Evolutionary conservation across 2,797 vertebrate genomes (phyloP), one percentile per base, ranked within the genome.

Genomic region (Argya squamiceps): DNA sequence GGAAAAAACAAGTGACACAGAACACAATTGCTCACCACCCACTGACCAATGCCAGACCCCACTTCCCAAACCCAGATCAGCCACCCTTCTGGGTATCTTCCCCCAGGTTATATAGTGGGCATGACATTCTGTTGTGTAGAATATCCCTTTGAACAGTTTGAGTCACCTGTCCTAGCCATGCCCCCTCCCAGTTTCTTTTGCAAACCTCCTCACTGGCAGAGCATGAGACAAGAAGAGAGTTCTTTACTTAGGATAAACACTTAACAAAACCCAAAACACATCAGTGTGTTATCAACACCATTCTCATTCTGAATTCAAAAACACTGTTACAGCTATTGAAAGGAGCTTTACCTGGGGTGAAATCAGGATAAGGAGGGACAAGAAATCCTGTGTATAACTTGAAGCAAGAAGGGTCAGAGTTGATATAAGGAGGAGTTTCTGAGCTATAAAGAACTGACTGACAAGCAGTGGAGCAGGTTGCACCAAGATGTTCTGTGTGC

Each of bases 1-100:
- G 14, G 21, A 10, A 12, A 30, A 69, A 46, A 24, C 20, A 77
- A 26, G 12, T 30, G 9, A 26, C 0, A 0, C 34, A 39, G n/a
- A 68, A 30, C 34, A n/a, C 20, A 77, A 30, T 30, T 53, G 11
- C 29, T 53, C 63, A 18, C 11, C 39, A 77, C 6, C 21, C 41
- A 53, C 30, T 62, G 34, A 30, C 9, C 30, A 14, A 21, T 30
- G 16, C 47, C 73, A 68, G 39, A 34, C 11, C 23, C 24, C 13
- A 30, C 24, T 30, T 60, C 47, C 63, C 53, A 47, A 60, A 21
- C 14, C 24, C 47, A 69, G 30, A 53, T 39, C 47, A 46, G 47
- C 39, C 46, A 24, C 39, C 29, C 17, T 47, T 41, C 34, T 39
- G 55, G 20, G 11, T 39, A 47, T 30, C 47, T 47, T 53, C 11